Conservation (phyloP, 2,113 vertebrate species). For the Morone chrysops region DNA sequence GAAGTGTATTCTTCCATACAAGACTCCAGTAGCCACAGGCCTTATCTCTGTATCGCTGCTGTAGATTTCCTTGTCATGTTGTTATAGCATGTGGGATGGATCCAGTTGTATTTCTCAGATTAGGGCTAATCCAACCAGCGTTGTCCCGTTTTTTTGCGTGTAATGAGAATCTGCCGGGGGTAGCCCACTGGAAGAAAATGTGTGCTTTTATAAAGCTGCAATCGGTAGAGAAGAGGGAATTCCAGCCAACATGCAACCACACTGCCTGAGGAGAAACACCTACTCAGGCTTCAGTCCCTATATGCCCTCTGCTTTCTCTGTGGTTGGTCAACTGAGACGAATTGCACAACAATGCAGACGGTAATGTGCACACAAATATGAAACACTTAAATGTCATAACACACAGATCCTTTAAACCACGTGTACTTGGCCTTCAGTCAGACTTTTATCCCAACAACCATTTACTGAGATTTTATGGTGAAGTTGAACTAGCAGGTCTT, state of each 20-base stretch:
- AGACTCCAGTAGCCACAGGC: conserved; percentile 53
- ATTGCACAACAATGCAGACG: conserved; percentile 70
- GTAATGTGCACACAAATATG: conserved; percentile 58
- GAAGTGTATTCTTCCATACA: conserved; percentile 54
- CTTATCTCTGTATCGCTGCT: conserved; percentile 33
- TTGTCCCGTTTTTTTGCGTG: conserved; percentile 39
- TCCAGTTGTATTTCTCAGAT: conserved; percentile 64
- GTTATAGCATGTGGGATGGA: conserved; percentile 54
- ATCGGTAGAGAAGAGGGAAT: conserved; percentile 62
- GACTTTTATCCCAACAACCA: conserved; percentile 30
- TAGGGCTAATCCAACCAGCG: conserved; percentile 68
- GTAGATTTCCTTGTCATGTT: conserved; percentile 56
- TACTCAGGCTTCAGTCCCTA: conserved; percentile 63
- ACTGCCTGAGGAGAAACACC: conserved; percentile 72
- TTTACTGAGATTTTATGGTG: conserved; percentile 3
- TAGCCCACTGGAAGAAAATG: conserved; percentile 53
- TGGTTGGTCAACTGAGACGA: conserved; percentile 63
- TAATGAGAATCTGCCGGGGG: conserved; percentile 58
- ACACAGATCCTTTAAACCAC: conserved; percentile 50
- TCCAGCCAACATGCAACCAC: conserved; percentile 64
- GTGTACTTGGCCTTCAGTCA: conserved; percentile 19
- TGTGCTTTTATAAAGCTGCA: conserved; percentile 54
- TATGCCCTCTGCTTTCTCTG: conserved; percentile 52
- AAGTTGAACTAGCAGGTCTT: background rate
- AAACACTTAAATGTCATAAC: conserved; percentile 64